Evolutionary conservation across 2,797 vertebrate species (phyloP), one percentile per base, ranked within the genome.

Genomic region (Acanthornis magna): DNA sequence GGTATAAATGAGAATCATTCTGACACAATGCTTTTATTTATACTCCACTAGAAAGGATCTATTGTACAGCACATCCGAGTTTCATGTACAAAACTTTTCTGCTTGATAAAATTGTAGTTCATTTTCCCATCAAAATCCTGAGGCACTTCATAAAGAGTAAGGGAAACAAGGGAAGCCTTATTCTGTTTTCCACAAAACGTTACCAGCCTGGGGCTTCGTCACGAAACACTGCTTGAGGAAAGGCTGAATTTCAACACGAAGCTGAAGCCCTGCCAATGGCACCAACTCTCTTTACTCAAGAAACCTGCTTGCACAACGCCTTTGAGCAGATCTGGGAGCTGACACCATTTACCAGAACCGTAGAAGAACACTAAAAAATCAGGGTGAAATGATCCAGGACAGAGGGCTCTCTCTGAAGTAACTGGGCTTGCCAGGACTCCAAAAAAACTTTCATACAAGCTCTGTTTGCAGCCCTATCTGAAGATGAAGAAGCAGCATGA

Each of bases 141-240:
- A 96, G 91, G 77, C 77, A 77, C 94, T 96, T 96, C 88, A 90
- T 95, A 88, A 95, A 94, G 60, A 91, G 20, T 23, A 79, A 45
- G 27, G 74, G 83, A 91, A 97, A 96, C 93, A 96, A 97, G 85
- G 62, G 77, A 79, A 95, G 94, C 90, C 74, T 96, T 96, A 96
- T 96, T 95, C 74, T 12, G 11, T 68, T 87, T 90, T 96, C 75
- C 77, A 85, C 3, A 10, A 67, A 95, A 89, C 3, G 11, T 72
- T 61, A 94, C 77, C 86, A 96, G 86, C 91, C 89, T 58, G 53
- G 50, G 87, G 93, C 93, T 96, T 43, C 23, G 11, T 87, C 88
- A 91, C 65, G 58, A 71, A 96, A 58, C 81, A 13, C 65, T 47
- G 81, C 83, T 77, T 85, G 81, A 94, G 91, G 91, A 87, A 92